Percentiles rank a stretch among this genome's conserved stretches.
Conservation (phyloP, 2,888 invertebrate genomes). For the Uloborus plumipes region DNA sequence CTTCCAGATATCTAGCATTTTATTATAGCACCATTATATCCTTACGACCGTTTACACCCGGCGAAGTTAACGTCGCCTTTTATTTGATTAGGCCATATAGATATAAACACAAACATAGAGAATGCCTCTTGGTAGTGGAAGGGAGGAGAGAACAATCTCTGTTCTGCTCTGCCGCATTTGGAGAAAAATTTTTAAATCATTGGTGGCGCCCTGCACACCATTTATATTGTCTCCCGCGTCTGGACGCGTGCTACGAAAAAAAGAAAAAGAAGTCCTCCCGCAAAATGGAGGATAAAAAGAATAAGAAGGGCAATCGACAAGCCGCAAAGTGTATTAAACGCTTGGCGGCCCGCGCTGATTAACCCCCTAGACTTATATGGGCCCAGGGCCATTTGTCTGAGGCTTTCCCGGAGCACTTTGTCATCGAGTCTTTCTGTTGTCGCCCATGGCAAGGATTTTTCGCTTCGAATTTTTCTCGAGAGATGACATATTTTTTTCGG, state of each 20-base stretch:
- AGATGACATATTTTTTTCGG: no score
- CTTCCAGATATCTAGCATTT: neutral
- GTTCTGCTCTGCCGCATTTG: conserved; percentile 19
- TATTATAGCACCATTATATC: conserved; percentile 14
- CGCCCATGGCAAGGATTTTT: conserved; percentile 45
- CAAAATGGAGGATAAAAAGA: neutral
- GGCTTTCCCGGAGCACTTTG: conserved; percentile 37
- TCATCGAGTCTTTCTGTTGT: conserved; percentile 46
- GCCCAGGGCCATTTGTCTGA: conserved; percentile 49
- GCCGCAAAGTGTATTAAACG: conserved; percentile 58
- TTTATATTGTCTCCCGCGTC: conserved; percentile 53
- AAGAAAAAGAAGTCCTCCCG: conserved; percentile 7
- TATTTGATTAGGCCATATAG: conserved; percentile 45
- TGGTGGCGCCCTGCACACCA: conserved; percentile 47
- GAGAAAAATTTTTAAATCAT: conserved; percentile 40
- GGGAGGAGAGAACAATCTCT: conserved; percentile 7
- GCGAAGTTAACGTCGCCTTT: conserved; percentile 10
- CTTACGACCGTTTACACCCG: conserved; percentile 11
- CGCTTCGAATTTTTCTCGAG: neutral
- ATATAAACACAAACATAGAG: conserved; percentile 3
- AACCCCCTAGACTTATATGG: conserved; percentile 32
- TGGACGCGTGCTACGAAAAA: conserved; percentile 4
- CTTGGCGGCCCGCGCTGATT: conserved; percentile 53
- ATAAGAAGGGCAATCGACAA: conserved; percentile 28
- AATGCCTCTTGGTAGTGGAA: no score